Evolutionary conservation across 2,888 invertebrate genomes (phyloP).

Genomic region (Thecophora atra): DNA sequence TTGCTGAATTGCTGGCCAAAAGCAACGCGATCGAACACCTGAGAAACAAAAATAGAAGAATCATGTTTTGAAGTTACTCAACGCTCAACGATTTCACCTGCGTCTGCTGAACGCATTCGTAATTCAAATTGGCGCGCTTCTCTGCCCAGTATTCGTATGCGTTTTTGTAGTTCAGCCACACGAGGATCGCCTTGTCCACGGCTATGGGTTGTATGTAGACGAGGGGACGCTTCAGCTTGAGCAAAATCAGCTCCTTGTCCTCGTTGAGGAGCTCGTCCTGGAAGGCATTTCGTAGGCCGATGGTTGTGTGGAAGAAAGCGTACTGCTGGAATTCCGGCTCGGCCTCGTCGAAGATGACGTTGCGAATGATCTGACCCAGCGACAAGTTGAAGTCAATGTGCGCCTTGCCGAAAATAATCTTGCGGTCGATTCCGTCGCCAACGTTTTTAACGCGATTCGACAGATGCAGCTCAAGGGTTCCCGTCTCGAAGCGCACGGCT

Average conservation of each 20-base stretch:
- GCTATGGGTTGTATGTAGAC: slow-evolving; percentile 97
- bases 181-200: slow-evolving; percentile 96
- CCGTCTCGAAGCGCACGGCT: slow-evolving; percentile 95
- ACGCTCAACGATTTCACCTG: slow-evolving; percentile 38
- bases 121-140: slow-evolving; percentile 89
- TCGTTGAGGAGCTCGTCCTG: slow-evolving; percentile 91
- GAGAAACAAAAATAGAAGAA: neutral
- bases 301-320: slow-evolving; percentile 96
- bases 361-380: slow-evolving; percentile 91
- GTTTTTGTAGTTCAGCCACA: slow-evolving; percentile 99
- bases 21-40: slow-evolving; percentile 77
- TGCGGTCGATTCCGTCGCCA: slow-evolving; percentile 71
- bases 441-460: slow-evolving; percentile 94
- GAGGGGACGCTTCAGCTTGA: slow-evolving; percentile 91
- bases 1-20: slow-evolving; percentile 84
- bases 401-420: slow-evolving; percentile 78
- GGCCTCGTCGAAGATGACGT: slow-evolving; percentile 96
- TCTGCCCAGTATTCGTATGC: slow-evolving; percentile 99
- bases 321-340: slow-evolving; percentile 97
- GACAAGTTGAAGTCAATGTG: slow-evolving; percentile 94
- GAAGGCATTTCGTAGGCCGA: slow-evolving; percentile 84
- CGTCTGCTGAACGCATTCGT: slow-evolving; percentile 78
- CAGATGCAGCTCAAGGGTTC: slow-evolving; percentile 89
- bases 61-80: neutral
- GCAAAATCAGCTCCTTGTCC: slow-evolving; percentile 87